Evolutionary conservation across 2,797 vertebrate genomes (phyloP), one percentile per base, ranked within the genome.

Genomic region (Sphenodon punctatus): DNA sequence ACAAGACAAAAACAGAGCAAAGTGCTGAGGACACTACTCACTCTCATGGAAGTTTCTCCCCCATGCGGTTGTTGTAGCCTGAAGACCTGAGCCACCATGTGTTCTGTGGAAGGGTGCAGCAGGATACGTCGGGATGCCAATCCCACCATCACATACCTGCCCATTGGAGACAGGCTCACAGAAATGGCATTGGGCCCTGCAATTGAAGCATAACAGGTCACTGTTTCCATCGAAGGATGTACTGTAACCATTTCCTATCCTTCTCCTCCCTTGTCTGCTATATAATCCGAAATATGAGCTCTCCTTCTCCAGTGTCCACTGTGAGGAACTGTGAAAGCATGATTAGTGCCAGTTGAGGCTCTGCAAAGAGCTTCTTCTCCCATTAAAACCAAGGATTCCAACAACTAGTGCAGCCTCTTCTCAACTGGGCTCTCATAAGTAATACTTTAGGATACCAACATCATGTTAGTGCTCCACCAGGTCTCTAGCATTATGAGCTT

Each of bases 41-140:
- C 98, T 95, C 98, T 97, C 96, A 99, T 99, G 77, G 99, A 99
- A 4, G 98, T 99, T 94, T 99, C 99, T 66, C 99, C 98, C 56
- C 98, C 98, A 1, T 99, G 98, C 2, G 99, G 98, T 88, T 99
- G 98, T 80, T 99, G 99, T 87, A 99, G 96, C 58, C 98, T 97
- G 96, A 99, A 99, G 94, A 99, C 99, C 93, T 99, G 99, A 51
- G 99, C 99, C 89, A 99, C 99, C 98, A 99, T 99, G 96, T 99
- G 99, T 95, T 99, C 98, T 10, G 98, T 99, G 92, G 98, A 98
- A 66, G 98, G 98, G 81, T 99, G 99, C 88, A 99, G 95, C 74
- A 99, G 96, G 93, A 99, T 99, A 74, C 99, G 96, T 36, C 99
- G 97, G 10, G 99, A 99, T 81, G 98, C 99, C 94, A 99, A 90